These are phyloP conservation scores for Poeciliopsis presidionis DNA, from an alignment of 2,797 vertebrate species.

Conservation along the genomic window DNA sequence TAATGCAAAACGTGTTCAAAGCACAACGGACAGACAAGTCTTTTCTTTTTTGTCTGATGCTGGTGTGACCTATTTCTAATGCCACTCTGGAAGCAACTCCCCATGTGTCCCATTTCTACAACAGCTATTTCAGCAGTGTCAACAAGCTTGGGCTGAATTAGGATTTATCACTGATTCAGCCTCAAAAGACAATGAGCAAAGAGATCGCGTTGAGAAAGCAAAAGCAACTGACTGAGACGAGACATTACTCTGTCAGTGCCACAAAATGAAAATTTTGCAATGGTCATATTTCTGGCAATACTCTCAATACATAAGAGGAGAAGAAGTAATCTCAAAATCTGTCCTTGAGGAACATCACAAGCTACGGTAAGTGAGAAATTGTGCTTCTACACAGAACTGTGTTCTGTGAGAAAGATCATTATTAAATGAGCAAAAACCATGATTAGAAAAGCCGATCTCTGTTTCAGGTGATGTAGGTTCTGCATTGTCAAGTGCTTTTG, in stretches of 20 bases:
- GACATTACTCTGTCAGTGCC: not conserved
- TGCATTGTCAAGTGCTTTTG: not conserved
- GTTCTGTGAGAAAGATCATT: not conserved
- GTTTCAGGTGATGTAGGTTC: not conserved
- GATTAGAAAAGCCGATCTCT: not conserved
- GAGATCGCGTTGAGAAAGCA: not conserved
- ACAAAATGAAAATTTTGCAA: not conserved
- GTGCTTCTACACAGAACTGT: not conserved
- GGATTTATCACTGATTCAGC: not conserved
- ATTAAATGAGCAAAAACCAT: not conserved
- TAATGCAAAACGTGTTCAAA: not conserved
- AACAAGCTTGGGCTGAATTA: not conserved
- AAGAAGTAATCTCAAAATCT: not conserved
- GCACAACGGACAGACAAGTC: not conserved
- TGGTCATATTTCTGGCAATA: not conserved
- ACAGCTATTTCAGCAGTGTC: not conserved
- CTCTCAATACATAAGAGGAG: not conserved
- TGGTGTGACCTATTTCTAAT: not conserved
- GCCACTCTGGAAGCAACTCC: not conserved
- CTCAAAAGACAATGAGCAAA: not conserved
- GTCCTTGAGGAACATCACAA: not conserved
- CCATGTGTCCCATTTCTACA: not conserved
- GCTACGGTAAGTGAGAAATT: not conserved
- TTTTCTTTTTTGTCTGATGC: not conserved
- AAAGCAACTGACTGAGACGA: not conserved